phyloP scores from a whole-genome alignment of 2,797 vertebrate genomes.

The Chelmon rostratus region DNA sequence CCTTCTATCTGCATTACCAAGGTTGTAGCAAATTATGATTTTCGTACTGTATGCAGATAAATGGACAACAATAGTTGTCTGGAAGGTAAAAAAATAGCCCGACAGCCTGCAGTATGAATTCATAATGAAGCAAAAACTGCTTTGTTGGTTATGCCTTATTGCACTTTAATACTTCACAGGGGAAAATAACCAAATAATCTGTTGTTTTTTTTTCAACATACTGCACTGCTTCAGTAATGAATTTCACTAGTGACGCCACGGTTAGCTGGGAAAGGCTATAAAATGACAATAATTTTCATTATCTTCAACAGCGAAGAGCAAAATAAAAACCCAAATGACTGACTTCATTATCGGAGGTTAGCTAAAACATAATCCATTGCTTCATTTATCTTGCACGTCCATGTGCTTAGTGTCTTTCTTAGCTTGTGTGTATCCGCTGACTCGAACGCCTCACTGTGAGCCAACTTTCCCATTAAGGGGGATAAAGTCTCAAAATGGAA shows the following conservation, averaged over 20 bases:
- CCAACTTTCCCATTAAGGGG: slow-evolving; percentile 46
- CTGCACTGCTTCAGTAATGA: neutral
- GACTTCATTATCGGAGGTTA: neutral
- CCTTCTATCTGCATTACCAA: no score
- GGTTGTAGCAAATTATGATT: neutral
- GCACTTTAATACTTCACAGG: neutral
- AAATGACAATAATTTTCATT: neutral
- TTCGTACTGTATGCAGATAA: neutral
- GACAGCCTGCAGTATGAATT: no score
- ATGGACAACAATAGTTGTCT: neutral
- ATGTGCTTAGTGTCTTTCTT: slow-evolving; percentile 15
- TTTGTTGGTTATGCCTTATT: no score
- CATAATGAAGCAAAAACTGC: no score
- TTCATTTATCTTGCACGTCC: neutral
- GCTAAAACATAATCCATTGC: neutral
- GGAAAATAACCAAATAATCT: neutral
- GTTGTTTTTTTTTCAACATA: neutral
- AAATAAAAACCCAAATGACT: slow-evolving; percentile 7
- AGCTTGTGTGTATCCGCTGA: neutral
- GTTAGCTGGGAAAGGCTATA: neutral
- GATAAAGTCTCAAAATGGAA: slow-evolving; percentile 26
- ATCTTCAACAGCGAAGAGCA: neutral
- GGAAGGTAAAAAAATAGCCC: no score
- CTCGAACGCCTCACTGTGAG: slow-evolving; percentile 7
- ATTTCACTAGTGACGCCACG: neutral